Conservation (phyloP, 2,888 invertebrate genomes). For the Acleris literana region DNA sequence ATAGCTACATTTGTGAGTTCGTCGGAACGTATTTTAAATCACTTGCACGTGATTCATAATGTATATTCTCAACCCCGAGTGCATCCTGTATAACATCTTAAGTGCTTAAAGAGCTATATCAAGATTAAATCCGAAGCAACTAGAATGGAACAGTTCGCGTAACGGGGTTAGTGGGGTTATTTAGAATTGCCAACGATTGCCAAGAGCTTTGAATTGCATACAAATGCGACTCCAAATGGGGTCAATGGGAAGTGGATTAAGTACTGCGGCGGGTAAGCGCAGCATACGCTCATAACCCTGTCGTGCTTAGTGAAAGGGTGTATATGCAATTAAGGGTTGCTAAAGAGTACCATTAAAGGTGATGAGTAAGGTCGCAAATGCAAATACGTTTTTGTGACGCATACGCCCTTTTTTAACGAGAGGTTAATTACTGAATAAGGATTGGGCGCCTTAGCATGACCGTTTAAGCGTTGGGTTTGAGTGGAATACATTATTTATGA, state of each 20-base stretch:
- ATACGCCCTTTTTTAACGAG: too few relatives aligned
- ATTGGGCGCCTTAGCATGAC: constrained; percentile 17
- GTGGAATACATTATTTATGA: constrained; percentile 27
- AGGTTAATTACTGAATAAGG: constrained; percentile 1
- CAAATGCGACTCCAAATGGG: constrained; percentile 6
- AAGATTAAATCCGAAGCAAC: constrained; percentile 8
- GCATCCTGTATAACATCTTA: constrained; percentile 11
- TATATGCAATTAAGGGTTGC: too few relatives aligned
- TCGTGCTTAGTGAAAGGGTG: too few relatives aligned
- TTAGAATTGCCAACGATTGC: constrained; percentile 15
- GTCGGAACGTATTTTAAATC: neutral
- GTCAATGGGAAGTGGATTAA: constrained; percentile 2
- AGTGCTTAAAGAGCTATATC: constrained; percentile 13
- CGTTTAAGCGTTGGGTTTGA: constrained; percentile 20
- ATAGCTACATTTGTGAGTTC: too few relatives aligned
- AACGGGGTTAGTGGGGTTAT: constrained; percentile 25
- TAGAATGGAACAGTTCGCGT: constrained; percentile 29
- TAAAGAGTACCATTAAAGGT: too few relatives aligned
- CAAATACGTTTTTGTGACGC: too few relatives aligned
- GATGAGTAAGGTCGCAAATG: too few relatives aligned
- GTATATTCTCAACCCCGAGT: constrained; percentile 4
- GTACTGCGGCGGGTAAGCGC: constrained; percentile 9
- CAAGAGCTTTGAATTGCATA: constrained; percentile 8
- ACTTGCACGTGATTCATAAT: constrained; percentile 4
- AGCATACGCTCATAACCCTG: constrained; percentile 19